These are phyloP conservation scores for Nebria salina DNA, from an alignment of 2,888 invertebrate species.

Conservation along the genomic window DNA sequence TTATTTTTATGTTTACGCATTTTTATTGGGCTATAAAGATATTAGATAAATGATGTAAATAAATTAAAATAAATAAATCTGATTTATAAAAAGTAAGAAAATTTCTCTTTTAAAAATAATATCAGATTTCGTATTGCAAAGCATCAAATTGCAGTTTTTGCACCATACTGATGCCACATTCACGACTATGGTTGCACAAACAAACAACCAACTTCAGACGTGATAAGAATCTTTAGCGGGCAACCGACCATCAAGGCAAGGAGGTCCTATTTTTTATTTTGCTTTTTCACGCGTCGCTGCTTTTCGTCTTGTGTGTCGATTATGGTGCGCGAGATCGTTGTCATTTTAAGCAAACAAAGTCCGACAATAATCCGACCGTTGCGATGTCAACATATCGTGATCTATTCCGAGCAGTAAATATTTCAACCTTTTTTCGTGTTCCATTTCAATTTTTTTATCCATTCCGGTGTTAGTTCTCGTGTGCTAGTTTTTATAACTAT, in stretches of 20 bases:
- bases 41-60: neutral
- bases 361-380: conserved; percentile 32
- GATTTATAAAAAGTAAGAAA: neutral
- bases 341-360: conserved; percentile 33
- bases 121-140: neutral
- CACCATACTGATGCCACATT: neutral
- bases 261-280: neutral
- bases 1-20: neutral
- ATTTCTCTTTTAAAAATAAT: neutral
- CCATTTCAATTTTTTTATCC: conserved; percentile 20
- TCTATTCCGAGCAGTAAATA: conserved; percentile 33
- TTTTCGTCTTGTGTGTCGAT: conserved; percentile 18
- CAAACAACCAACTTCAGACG: conserved; percentile 20
- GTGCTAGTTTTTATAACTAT: conserved; percentile 6
- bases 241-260: neutral
- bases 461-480: conserved; percentile 21
- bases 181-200: neutral
- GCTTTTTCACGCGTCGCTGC: conserved; percentile 18
- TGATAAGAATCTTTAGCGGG: conserved; percentile 29
- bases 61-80: neutral
- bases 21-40: neutral
- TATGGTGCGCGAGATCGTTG: conserved; percentile 27
- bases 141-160: neutral
- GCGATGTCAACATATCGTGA: conserved; percentile 39
- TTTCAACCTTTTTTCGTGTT: conserved; percentile 9